phyloP scores from a whole-genome alignment of 2,113 vertebrate genomes.

The Hypocryptadius cinnamomeus region DNA sequence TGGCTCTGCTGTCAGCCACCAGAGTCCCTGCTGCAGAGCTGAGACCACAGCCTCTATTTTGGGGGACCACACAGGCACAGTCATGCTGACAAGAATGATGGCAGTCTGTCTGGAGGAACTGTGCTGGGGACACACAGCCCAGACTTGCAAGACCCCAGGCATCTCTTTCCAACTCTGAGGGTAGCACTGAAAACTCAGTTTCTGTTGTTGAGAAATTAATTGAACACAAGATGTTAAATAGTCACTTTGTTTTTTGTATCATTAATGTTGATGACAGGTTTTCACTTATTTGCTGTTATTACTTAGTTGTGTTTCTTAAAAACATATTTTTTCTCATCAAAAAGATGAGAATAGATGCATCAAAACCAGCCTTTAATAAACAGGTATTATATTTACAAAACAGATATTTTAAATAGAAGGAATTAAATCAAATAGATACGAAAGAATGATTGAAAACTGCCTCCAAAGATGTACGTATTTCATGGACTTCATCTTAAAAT shows the following conservation, averaged over 20 bases:
- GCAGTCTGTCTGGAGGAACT: background rate
- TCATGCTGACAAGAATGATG: accelerated
- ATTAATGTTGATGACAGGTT: background rate
- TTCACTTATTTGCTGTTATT: background rate
- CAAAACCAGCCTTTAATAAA: background rate
- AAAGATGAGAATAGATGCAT: no score
- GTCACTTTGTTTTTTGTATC: background rate
- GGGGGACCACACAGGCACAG: no score
- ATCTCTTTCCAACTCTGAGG: background rate
- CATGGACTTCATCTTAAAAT: background rate
- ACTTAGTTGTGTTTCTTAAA: background rate
- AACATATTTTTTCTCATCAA: background rate
- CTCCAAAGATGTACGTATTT: background rate
- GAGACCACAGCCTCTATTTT: background rate
- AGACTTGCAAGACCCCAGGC: background rate
- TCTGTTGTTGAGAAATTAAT: background rate
- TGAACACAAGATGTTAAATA: background rate
- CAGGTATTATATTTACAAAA: background rate
- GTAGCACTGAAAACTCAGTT: background rate
- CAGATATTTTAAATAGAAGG: background rate
- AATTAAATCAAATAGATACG: background rate
- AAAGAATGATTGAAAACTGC: background rate
- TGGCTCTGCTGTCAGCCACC: background rate
- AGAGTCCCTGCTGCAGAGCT: background rate
- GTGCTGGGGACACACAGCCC: background rate